Conservation (phyloP, 2,888 invertebrate species). For the Cylloceria caligata region DNA sequence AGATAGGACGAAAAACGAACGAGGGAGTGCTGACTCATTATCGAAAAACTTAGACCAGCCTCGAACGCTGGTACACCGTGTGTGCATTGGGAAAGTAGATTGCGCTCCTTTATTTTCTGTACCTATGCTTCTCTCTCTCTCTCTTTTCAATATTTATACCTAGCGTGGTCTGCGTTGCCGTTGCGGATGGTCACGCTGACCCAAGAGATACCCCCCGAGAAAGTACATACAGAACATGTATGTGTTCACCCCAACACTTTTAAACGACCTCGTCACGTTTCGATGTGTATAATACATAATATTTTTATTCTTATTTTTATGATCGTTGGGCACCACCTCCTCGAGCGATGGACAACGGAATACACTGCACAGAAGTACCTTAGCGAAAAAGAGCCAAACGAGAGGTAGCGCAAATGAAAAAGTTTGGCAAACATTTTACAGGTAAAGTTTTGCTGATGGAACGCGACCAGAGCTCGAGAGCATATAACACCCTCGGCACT, state of each 20-base stretch:
- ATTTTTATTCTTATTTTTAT: slow-evolving; percentile 28
- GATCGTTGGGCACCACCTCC: neutral
- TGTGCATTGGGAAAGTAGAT: slow-evolving; percentile 44
- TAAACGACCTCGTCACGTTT: slow-evolving; percentile 14
- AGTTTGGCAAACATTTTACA: slow-evolving; percentile 55
- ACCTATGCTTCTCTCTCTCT: slow-evolving; percentile 17
- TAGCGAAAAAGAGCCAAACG: neutral
- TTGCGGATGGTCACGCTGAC: slow-evolving; percentile 26
- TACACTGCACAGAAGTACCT: neutral
- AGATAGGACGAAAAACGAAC: slow-evolving; percentile 24
- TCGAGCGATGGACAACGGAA: slow-evolving; percentile 2
- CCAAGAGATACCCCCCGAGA: neutral
- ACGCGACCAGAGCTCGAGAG: slow-evolving; percentile 28
- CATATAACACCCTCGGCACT: slow-evolving; percentile 33
- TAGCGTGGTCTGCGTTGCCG: slow-evolving; percentile 5
- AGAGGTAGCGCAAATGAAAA: slow-evolving; percentile 45
- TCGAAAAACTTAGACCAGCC: slow-evolving; percentile 49
- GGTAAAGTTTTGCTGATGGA: slow-evolving; percentile 51
- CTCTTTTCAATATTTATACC: neutral
- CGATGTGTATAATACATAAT: slow-evolving; percentile 31
- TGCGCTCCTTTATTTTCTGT: slow-evolving; percentile 52
- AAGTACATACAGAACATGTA: neutral
- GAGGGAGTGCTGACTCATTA: slow-evolving; percentile 26
- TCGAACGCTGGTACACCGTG: slow-evolving; percentile 31
- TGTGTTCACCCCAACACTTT: neutral